Conservation (phyloP, 2,797 vertebrate species). For the Scolopax rusticola region DNA sequence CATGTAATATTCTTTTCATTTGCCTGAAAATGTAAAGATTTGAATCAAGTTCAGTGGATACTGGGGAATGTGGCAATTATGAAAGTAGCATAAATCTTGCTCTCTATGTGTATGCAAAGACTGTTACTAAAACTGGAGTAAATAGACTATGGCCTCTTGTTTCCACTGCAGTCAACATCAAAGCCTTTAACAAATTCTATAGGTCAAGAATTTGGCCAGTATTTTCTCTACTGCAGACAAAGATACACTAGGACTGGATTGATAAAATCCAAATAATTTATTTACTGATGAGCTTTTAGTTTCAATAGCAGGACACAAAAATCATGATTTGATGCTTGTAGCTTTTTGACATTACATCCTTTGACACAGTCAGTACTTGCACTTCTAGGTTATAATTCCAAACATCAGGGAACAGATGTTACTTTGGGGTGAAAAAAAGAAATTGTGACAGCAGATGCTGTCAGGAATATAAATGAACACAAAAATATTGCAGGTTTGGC, state of each 20-base stretch:
- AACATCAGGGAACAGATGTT: conserved; percentile 37
- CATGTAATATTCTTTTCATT: neutral
- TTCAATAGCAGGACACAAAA: neutral
- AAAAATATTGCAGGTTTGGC: neutral
- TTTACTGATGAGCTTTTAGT: neutral
- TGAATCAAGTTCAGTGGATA: neutral
- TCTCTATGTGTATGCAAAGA: neutral
- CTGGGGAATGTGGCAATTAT: neutral
- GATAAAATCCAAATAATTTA: neutral
- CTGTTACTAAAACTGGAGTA: neutral
- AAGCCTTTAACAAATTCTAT: neutral
- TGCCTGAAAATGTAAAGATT: neutral
- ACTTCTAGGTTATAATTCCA: neutral
- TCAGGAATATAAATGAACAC: conserved; percentile 4
- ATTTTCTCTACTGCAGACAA: neutral
- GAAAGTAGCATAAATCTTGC: neutral
- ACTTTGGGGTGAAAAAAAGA: neutral
- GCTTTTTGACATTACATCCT: neutral
- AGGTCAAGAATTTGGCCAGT: neutral
- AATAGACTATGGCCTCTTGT: neutral
- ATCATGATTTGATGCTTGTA: neutral
- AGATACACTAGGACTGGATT: neutral
- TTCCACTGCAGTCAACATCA: neutral
- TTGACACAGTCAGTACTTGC: neutral
- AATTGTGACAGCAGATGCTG: neutral